phyloP scores from a whole-genome alignment of 2,888 invertebrate species.

The Stegana nigrithorax region DNA sequence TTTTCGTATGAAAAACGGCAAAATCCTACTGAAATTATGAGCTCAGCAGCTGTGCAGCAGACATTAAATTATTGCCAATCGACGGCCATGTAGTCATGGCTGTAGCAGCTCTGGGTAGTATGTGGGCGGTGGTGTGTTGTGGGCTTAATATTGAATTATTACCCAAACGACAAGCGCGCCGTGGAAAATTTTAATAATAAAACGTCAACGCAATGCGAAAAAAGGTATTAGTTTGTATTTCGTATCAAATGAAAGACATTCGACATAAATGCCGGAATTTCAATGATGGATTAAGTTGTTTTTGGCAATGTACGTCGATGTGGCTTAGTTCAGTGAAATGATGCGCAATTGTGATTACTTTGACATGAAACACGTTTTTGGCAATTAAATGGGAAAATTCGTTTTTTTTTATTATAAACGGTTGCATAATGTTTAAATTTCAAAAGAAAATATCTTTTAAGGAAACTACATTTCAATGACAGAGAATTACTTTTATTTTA shows the following conservation, averaged over 20 bases:
- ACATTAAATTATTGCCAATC: not conserved
- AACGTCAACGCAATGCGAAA: not conserved
- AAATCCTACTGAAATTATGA: not conserved
- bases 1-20: not conserved
- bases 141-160: not conserved
- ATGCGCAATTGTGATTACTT: too few relatives aligned
- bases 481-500: too few relatives aligned
- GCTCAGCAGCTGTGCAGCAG: not conserved
- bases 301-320: too few relatives aligned
- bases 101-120: not conserved
- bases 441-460: too few relatives aligned
- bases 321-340: too few relatives aligned
- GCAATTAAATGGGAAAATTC: too few relatives aligned
- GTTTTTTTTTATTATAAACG: too few relatives aligned
- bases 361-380: too few relatives aligned
- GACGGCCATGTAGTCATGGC: not conserved
- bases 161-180: not conserved
- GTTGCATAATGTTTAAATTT: too few relatives aligned
- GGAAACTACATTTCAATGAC: too few relatives aligned
- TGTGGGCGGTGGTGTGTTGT: not conserved
- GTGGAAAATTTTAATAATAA: not conserved
- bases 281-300: slow-evolving; percentile 2
- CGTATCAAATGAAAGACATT: not conserved
- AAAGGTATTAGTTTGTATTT: slow-evolving; percentile 7
- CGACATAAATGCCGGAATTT: not conserved